Base-by-base conservation (phyloP, 1,140 invertebrate genomes). In the Stegodyphus mimosarum region DNA sequence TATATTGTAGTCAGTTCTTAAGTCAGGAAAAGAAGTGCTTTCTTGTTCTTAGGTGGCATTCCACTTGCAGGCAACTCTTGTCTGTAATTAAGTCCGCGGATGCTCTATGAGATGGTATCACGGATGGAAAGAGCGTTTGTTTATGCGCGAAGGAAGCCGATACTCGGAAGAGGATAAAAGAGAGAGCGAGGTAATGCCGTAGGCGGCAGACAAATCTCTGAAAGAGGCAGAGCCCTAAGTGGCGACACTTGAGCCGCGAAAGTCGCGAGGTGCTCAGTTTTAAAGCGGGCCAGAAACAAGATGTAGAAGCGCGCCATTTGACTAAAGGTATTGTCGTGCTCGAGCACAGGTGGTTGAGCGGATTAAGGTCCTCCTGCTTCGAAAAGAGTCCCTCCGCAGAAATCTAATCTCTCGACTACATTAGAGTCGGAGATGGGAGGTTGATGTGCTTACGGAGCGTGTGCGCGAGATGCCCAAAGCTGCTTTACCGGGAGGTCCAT, bases 331-430 rank as follows among this genome's bases (percentile, higher is more conserved):
- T 84, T 84, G 81, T 76, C 72, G 73, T 49, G 50, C 81, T 60
- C 72, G 33, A 64, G 81, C 81, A 84, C 81, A 84, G 81, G 81
- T 84, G 81, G 81, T 84, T 84, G 81, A 84, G 81, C 81, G 81
- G 81, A 84, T 84, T 84, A 84, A 51, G 81, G 48, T 13, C 5
- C 67, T 70, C 78, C 50, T 51, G n/a, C 7, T 7, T 6, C n/a
- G 51, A 69, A 78, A 69, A 78, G 76, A 71, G 50, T 18, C 10
- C 7, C 6, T 17, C 67, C 11, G 52, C 76, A 7, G 11, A 79
- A 78, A 86, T 79, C 84, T 86, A 86, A 86, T 86, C 84, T 86
- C 76, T 86, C 67, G 75, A 86, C 84, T 86, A 70, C 84, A 78
- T 86, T 79, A 72, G 84, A 86, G 75, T 79, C 52, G 76, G 75